Conservation (phyloP, 1,140 invertebrate genomes). For the Drosophila repleta region DNA sequence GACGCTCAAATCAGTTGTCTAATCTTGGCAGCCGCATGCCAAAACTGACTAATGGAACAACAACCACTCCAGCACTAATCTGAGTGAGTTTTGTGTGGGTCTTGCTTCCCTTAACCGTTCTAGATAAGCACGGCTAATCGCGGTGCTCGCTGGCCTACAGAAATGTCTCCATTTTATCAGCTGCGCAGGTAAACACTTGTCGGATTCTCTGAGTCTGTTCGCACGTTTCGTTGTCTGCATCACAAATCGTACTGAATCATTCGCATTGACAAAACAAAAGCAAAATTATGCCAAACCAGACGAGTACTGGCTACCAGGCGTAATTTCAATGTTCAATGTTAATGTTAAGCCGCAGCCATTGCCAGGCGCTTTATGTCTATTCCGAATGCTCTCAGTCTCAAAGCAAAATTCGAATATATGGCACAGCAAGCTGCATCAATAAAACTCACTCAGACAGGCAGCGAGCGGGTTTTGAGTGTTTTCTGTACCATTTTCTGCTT, state of each 20-base stretch:
- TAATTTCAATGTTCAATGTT: slow-evolving; percentile 58
- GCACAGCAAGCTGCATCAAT: slow-evolving; percentile 8
- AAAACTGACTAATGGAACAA: slow-evolving; percentile 1
- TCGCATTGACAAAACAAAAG: slow-evolving; percentile 28
- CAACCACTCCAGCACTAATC: slow-evolving; percentile 25
- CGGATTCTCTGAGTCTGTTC: slow-evolving; percentile 47
- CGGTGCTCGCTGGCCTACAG: slow-evolving; percentile 40
- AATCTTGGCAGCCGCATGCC: slow-evolving; percentile 37
- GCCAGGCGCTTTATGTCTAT: slow-evolving; percentile 43
- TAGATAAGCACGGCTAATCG: slow-evolving; percentile 54
- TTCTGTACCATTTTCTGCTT: slow-evolving; percentile 23
- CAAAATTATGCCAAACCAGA: slow-evolving; percentile 30
- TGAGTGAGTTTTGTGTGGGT: slow-evolving; percentile 27
- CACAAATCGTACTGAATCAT: slow-evolving; percentile 32
- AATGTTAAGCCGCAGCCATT: slow-evolving; percentile 63
- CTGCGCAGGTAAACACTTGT: slow-evolving; percentile 18
- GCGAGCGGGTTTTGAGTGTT: slow-evolving; percentile 60
- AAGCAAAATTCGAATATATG: slow-evolving; percentile 17
- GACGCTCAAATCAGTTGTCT: not conserved
- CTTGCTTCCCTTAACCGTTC: slow-evolving; percentile 22
- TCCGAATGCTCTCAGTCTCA: slow-evolving; percentile 29
- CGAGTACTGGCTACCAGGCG: slow-evolving; percentile 24
- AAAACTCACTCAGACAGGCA: slow-evolving; percentile 33
- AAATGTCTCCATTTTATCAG: slow-evolving; percentile 58
- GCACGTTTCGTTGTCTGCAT: slow-evolving; percentile 69